Conservation (phyloP, 1,140 invertebrate genomes). For the Bombus picipes region DNA sequence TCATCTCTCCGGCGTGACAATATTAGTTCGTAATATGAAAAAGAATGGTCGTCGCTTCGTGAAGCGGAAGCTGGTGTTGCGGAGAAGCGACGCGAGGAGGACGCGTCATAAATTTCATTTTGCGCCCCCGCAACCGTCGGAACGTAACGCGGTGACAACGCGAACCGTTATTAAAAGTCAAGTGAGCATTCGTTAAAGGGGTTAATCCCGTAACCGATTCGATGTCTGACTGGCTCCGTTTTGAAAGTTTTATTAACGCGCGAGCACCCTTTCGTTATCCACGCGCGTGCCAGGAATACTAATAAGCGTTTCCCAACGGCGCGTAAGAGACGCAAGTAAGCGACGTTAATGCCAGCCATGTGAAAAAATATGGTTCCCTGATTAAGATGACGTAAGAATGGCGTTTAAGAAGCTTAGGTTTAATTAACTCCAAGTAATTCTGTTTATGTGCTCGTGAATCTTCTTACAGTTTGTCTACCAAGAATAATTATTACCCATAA, state of each 20-base stretch:
- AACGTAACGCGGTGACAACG: conserved; percentile 37
- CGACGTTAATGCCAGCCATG: conserved; percentile 42
- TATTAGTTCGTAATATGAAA: conserved; percentile 46
- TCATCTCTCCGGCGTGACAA: conserved; percentile 15
- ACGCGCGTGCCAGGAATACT: conserved; percentile 5
- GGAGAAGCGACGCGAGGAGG: not conserved
- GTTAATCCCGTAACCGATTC: conserved; percentile 31
- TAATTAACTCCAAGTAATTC: conserved; percentile 76
- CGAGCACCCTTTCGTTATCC: not conserved
- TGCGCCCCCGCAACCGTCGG: not conserved
- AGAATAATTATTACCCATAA: conserved; percentile 75
- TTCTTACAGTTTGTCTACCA: conserved; percentile 23
- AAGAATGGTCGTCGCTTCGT: conserved; percentile 25
- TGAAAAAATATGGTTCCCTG: conserved; percentile 22
- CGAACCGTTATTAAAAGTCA: conserved; percentile 57
- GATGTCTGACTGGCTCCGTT: conserved; percentile 15
- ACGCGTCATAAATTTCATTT: conserved; percentile 36
- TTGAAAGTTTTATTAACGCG: conserved; percentile 42
- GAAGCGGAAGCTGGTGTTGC: conserved; percentile 6
- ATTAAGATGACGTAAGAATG: not conserved
- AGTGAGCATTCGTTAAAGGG: conserved; percentile 48
- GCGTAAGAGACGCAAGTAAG: not conserved
- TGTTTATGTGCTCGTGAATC: conserved; percentile 61
- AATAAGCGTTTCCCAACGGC: conserved; percentile 19
- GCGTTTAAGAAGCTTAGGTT: conserved; percentile 60